phyloP scores from a whole-genome alignment of 1,140 invertebrate species.

The Metopolophium dirhodum region DNA sequence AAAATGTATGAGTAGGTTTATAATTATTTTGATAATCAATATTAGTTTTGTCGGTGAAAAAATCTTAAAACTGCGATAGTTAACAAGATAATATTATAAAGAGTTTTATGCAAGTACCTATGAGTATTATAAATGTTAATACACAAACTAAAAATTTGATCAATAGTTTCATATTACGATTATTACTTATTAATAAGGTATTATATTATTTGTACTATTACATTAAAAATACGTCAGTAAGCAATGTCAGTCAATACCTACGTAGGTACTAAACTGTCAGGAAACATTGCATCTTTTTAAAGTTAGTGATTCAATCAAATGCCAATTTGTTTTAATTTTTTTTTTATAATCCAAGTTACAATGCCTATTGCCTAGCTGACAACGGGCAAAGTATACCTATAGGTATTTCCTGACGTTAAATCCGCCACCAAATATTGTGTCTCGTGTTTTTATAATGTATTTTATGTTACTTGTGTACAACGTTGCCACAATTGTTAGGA shows the following conservation, averaged over 20 bases:
- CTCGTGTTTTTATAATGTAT: not conserved
- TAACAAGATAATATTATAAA: too few relatives aligned
- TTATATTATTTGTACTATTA: not conserved
- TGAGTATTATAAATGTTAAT: too few relatives aligned
- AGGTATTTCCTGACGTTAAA: not conserved
- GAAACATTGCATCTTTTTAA: too few relatives aligned
- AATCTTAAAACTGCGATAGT: too few relatives aligned
- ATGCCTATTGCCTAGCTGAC: not conserved
- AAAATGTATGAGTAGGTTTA: too few relatives aligned
- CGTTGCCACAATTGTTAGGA: not conserved
- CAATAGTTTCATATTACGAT: too few relatives aligned
- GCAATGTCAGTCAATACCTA: not conserved
- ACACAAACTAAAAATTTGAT: too few relatives aligned
- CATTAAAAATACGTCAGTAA: not conserved
- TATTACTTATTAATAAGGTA: too few relatives aligned
- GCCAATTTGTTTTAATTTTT: too few relatives aligned
- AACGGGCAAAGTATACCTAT: not conserved
- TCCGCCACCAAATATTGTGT: not conserved
- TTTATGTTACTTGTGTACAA: not conserved
- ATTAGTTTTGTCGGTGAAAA: too few relatives aligned
- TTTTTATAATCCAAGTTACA: not conserved
- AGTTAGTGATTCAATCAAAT: not conserved
- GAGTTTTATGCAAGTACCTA: too few relatives aligned
- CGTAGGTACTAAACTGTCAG: not conserved
- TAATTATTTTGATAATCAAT: too few relatives aligned